Evolutionary conservation across 2,797 vertebrate genomes (phyloP).

Genomic region (Fistularia commersonii): DNA sequence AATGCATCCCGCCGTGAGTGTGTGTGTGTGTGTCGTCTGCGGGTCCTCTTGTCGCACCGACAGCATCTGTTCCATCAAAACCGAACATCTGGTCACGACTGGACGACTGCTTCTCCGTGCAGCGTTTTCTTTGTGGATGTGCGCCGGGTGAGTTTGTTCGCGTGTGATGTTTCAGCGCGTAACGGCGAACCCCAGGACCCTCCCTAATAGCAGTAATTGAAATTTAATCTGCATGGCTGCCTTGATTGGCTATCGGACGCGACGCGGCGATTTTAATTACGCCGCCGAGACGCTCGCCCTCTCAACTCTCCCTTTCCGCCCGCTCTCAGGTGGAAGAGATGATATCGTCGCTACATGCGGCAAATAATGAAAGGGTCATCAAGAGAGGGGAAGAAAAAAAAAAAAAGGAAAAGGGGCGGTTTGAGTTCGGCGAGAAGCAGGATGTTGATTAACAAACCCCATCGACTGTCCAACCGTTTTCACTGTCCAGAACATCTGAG

Average conservation of each 20-base stretch:
- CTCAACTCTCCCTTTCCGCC: constrained; percentile 32
- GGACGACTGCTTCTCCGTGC: too few species aligned
- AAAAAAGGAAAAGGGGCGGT: constrained; percentile 19
- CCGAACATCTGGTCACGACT: too few species aligned
- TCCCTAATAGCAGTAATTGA: constrained; percentile 61
- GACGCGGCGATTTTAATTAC: constrained; percentile 62
- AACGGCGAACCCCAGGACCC: constrained; percentile 27
- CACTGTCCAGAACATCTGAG: too few species aligned
- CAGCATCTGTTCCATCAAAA: too few species aligned
- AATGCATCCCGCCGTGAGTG: too few species aligned
- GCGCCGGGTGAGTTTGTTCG: too few species aligned
- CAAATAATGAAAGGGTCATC: constrained; percentile 48
- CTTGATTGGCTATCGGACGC: constrained; percentile 58
- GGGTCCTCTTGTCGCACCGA: too few species aligned
- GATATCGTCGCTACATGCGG: constrained; percentile 33
- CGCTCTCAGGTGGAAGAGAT: constrained; percentile 19
- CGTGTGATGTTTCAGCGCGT: not conserved
- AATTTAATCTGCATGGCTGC: constrained; percentile 58
- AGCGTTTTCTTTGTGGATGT: too few species aligned
- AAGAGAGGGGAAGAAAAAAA: too few species aligned
- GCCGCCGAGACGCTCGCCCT: constrained; percentile 41
- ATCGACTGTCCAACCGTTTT: too few species aligned
- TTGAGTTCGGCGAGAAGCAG: constrained; percentile 24
- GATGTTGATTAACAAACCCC: too few species aligned
- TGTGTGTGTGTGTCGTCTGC: too few species aligned